phyloP scores from a whole-genome alignment of 2,113 vertebrate species.

The Diadophis punctatus region DNA sequence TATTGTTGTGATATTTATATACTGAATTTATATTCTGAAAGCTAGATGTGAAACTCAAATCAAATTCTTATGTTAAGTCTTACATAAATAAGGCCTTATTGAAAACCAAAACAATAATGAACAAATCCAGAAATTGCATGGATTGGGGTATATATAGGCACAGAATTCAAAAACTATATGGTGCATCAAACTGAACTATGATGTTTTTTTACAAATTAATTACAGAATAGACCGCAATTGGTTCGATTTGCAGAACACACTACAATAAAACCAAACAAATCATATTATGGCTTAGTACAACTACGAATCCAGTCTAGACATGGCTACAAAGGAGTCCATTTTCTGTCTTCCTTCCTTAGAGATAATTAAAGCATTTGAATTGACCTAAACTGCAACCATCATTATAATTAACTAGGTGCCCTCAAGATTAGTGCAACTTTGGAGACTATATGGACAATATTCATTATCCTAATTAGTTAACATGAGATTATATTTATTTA shows the following conservation, averaged over 20 bases:
- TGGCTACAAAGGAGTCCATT: background rate
- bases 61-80: background rate
- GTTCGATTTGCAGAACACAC: background rate
- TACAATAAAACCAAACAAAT: background rate
- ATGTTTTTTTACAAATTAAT: background rate
- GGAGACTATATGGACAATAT: background rate
- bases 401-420: background rate
- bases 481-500: background rate
- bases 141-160: background rate
- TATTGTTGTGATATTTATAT: background rate
- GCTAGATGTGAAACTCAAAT: no score
- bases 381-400: background rate
- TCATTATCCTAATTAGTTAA: background rate
- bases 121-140: background rate
- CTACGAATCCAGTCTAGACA: background rate
- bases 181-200: background rate
- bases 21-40: background rate
- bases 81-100: background rate
- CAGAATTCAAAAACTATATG: background rate
- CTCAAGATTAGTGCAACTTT: background rate
- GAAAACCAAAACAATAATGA: background rate
- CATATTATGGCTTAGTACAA: no score
- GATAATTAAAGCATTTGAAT: background rate
- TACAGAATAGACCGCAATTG: background rate
- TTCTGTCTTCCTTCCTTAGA: background rate